Conservation (phyloP, 2,113 vertebrate genomes). For the Sardina pilchardus region DNA sequence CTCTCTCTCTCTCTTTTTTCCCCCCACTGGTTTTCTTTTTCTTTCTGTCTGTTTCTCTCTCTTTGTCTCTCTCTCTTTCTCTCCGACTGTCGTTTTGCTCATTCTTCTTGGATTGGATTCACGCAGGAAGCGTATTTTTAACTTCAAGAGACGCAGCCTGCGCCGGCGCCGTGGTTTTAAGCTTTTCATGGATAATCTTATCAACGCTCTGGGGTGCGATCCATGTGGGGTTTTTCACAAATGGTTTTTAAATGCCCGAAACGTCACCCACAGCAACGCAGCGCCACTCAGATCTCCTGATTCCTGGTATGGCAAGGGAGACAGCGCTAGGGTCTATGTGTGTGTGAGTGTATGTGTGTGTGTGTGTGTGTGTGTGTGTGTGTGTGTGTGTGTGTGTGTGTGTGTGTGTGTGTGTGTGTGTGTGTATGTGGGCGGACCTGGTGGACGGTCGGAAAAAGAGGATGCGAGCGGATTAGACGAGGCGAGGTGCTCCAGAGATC, state of each 20-base stretch:
- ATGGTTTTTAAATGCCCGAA: constrained; percentile 18
- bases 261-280: constrained; percentile 34
- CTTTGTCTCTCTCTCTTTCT: not conserved
- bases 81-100: not conserved
- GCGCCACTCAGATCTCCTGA: not conserved
- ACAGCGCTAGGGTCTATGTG: not conserved
- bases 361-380: constrained; percentile 30
- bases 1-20: not conserved
- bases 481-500: constrained; percentile 56
- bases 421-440: constrained; percentile 21
- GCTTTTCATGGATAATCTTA: constrained; percentile 41
- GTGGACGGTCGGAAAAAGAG: constrained; percentile 54
- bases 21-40: not conserved
- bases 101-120: constrained; percentile 18
- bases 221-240: constrained; percentile 24
- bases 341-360: not conserved
- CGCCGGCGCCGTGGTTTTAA: constrained; percentile 16
- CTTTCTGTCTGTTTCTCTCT: not conserved
- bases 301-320: not conserved
- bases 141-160: constrained; percentile 29
- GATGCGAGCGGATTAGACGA: constrained; percentile 62
- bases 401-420: not conserved
- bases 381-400: not conserved
- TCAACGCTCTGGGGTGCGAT: constrained; percentile 22
- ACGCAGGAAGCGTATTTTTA: constrained; percentile 41